Evolutionary conservation across 2,113 vertebrate species (phyloP), one percentile per base, ranked within the genome.

Genomic region (Syngnathus scovelli): DNA sequence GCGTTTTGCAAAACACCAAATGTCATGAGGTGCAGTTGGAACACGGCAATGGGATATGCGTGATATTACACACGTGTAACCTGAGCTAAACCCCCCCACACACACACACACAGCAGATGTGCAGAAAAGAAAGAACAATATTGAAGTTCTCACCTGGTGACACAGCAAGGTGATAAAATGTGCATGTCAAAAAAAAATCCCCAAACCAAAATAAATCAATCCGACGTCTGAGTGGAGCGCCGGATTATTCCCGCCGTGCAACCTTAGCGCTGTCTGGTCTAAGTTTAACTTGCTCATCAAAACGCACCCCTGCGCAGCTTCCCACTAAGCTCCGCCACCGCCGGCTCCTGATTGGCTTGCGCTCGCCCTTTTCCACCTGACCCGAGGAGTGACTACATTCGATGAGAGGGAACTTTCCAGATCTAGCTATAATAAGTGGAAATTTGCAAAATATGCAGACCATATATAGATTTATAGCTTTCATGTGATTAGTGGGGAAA

Each of bases 121-220:
- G 62, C 11, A 48, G 39, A n/a, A 75, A 68, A 63, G 12, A 21
- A 67, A 59, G 21, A 69, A 5, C 19, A 61, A 43, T 70, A 67
- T 73, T 67, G 74, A 19, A 75, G 36, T 21, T 51, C 87, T 82
- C 79, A 89, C 79, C 85, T 78, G 79, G 89, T 75, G 74, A 87
- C 48, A 64, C 84, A 86, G 80, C 71, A 85, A n/a, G 87, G 81
- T 38, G 85, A 86, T 63, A 90, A 83, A 64, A 90, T 88, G 76
- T 86, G 86, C 87, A 90, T 84, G 56, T 69, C 55, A 18, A 62
- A 43, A 23, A 58, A 5, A 33, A 16, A 36, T 13, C 6, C n/a
- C 21, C 36, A 18, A 55, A 55, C 0, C 13, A 36, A 33, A 33
- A 36, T 0, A 36, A 46, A 44, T 13, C 61, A 27, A 23, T 62